Evolutionary conservation across 37 sponge, comb jelly and placozoan species (phyloP), one percentile per base, ranked within the genome.

Genomic region (Mnemiopsis leidyi): DNA sequence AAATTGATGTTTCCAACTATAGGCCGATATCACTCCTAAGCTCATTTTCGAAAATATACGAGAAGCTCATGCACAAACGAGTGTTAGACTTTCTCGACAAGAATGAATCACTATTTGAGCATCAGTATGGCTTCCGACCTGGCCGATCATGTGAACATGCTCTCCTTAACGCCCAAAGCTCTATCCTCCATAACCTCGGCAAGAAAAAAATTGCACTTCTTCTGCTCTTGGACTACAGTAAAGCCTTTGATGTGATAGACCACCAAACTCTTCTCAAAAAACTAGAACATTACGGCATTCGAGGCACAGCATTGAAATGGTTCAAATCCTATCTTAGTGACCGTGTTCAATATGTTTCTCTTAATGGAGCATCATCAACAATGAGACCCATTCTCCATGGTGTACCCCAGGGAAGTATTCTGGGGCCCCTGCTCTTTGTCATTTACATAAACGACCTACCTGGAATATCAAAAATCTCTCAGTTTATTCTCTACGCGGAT

Each of bases 1-100:
- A 71, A 71, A n/a, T 29, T 23, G 73, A 71, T 71, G 73, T 71
- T 23, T n/a, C n/a, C n/a, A n/a, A n/a, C n/a, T n/a, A n/a, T n/a
- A n/a, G n/a, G n/a, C n/a, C n/a, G n/a, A n/a, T n/a, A n/a, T n/a
- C n/a, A n/a, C n/a, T n/a, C n/a, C n/a, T n/a, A n/a, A n/a, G n/a
- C n/a, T n/a, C n/a, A n/a, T n/a, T n/a, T n/a, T n/a, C n/a, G n/a
- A n/a, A n/a, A n/a, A n/a, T n/a, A n/a, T n/a, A n/a, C n/a, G 73
- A 71, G 25, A 71, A 71, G 25, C 23, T 71, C 5, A 71, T 71
- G 73, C 73, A 71, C 25, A 71, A 71, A 18, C 23, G 73, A 18
- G 29, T 71, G 23, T 29, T 71, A 3, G 25, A 71, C 26, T 71
- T 71, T 29, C 26, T 71, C 7, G 73, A 71, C 23, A 18, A 23